Percentiles rank a stretch among this genome's conserved stretches.
These are phyloP conservation scores for Drosophila baimaii DNA, from an alignment of 1,140 invertebrate genomes.

Conservation along the genomic window DNA sequence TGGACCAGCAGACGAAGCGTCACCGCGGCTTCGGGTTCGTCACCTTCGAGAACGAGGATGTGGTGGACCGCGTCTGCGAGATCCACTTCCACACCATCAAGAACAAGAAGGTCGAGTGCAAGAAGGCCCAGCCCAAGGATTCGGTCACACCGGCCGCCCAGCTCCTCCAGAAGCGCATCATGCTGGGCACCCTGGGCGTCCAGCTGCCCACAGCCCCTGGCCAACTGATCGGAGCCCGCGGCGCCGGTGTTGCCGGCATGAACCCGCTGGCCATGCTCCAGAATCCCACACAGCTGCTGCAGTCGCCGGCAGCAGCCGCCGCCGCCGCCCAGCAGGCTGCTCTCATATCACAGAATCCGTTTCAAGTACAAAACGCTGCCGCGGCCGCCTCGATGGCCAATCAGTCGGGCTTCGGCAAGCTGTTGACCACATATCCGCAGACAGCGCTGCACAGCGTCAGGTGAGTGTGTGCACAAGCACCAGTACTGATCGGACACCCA, in stretches of 20 bases:
- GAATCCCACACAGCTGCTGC: conserved; percentile 85
- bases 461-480: conserved; percentile 51
- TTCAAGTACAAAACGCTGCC: conserved; percentile 85
- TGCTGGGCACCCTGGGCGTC: conserved; percentile 89
- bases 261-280: conserved; percentile 87
- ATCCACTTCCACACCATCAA: conserved; percentile 97
- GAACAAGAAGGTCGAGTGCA: conserved; percentile 97
- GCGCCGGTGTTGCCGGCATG: conserved; percentile 86
- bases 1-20: conserved; percentile 96
- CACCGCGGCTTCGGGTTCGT: conserved; percentile 96
- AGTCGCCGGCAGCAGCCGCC: conserved; percentile 85
- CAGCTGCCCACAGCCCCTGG: conserved; percentile 85
- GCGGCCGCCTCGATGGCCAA: conserved; percentile 85
- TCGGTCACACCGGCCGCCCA: conserved; percentile 91
- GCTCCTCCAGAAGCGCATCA: conserved; percentile 89
- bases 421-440: conserved; percentile 88
- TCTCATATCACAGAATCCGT: conserved; percentile 83
- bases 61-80: conserved; percentile 95
- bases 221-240: conserved; percentile 84
- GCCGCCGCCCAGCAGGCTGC: conserved; percentile 85
- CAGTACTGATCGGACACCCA: background rate
- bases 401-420: conserved; percentile 88
- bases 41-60: conserved; percentile 95
- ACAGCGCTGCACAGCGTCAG: conserved; percentile 82
- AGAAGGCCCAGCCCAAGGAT: conserved; percentile 96